Conservation (phyloP, 2,888 invertebrate species). For the Hanleya hanleyi region DNA sequence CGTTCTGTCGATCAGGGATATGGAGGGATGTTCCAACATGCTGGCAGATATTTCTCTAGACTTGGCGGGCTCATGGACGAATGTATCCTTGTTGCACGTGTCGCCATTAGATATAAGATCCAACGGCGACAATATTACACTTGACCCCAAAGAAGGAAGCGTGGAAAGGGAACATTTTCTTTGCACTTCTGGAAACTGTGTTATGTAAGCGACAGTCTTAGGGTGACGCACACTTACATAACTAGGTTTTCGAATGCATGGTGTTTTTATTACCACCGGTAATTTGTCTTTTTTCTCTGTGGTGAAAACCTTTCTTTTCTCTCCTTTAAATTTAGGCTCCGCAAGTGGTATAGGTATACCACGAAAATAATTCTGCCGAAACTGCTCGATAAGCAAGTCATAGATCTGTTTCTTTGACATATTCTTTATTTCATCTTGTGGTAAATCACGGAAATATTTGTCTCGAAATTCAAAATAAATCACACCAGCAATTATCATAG, state of each 20-base stretch:
- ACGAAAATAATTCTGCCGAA: conserved; percentile 5
- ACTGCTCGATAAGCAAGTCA: conserved; percentile 2
- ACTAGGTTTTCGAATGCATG: neutral
- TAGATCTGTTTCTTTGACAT: neutral
- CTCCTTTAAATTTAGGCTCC: too few relatives aligned
- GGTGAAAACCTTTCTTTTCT: too few relatives aligned
- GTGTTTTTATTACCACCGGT: neutral
- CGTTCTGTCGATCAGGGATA: neutral
- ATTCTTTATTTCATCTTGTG: neutral
- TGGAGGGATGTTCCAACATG: neutral
- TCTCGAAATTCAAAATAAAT: conserved; percentile 12
- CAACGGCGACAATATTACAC: conserved; percentile 1
- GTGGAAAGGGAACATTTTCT: neutral
- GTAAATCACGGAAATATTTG: conserved; percentile 1
- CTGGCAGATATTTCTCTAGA: neutral
- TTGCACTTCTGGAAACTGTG: neutral
- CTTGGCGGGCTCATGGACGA: too few relatives aligned
- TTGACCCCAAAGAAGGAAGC: neutral
- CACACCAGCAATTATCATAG: neutral
- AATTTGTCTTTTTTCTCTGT: neutral
- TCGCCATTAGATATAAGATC: neutral
- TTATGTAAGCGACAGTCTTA: neutral
- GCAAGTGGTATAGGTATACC: neutral
- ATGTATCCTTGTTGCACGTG: too few relatives aligned
- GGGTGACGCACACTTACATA: neutral